These are phyloP conservation scores for Epizoanthus rinbou DNA, from an alignment of 92 coral and sea anemone species.

Conservation along the genomic window DNA sequence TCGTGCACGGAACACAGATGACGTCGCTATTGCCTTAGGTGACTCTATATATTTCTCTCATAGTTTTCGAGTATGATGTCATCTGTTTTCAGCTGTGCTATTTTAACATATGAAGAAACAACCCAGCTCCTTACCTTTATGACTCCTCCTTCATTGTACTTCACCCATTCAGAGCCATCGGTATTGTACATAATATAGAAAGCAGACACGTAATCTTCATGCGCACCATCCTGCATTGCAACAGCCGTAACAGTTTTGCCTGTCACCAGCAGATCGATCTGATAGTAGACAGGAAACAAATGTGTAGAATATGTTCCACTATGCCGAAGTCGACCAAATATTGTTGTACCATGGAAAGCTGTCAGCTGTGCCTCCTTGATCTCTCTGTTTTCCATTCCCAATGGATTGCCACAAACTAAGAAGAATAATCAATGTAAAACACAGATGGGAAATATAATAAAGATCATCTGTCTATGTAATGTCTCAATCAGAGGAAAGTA, in stretches of 20 bases:
- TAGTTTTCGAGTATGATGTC: too few species aligned
- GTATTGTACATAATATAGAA: constrained; percentile 10
- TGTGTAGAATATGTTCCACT: not conserved
- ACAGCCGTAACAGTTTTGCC: constrained; percentile 30
- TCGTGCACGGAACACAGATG: too few species aligned
- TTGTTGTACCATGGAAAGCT: not conserved
- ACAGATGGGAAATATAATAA: not conserved
- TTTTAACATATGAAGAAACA: too few species aligned
- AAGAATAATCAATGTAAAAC: not conserved
- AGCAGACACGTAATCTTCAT: not conserved
- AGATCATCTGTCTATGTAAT: too few species aligned
- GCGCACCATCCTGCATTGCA: constrained; percentile 21
- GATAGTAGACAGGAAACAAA: not conserved
- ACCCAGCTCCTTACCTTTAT: not conserved
- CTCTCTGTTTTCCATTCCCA: constrained; percentile 30
- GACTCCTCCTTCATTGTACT: constrained; percentile 28
- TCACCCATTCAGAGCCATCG: constrained; percentile 41
- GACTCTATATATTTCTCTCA: too few species aligned
- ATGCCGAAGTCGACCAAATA: constrained; percentile 8
- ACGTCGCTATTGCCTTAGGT: too few species aligned
- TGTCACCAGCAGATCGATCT: constrained; percentile 11
- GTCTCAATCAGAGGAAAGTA: too few species aligned
- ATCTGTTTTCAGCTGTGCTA: too few species aligned
- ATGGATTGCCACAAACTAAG: constrained; percentile 32
- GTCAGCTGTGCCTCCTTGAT: not conserved